Evolutionary conservation across 2,888 invertebrate genomes (phyloP), one percentile per base, ranked within the genome.

Genomic region (Proisotoma minuta): DNA sequence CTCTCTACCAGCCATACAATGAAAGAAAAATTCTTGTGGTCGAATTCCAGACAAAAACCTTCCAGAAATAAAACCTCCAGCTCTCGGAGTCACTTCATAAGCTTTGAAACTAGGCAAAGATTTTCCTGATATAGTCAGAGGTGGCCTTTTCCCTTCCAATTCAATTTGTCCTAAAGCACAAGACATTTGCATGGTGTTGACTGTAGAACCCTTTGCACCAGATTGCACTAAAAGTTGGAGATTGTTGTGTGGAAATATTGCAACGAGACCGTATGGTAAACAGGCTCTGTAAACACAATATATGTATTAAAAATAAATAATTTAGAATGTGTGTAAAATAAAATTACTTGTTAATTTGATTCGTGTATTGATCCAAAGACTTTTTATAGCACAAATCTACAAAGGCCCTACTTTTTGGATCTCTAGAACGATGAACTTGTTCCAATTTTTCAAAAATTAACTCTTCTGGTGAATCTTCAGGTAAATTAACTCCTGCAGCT

Each of bases 1-100:
- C 84, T 99, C 99, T 78, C 99, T 85, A 59, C 99, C 99, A 59
- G 99, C 99, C 98, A 99, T 99, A 76, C 98, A 98, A 83, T 99
- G 98, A 80, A 97, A 98, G 81, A 96, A 99, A 78, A 96, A 96
- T 76, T 99, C 98, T 79, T 95, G 96, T 0, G 97, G 96, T 75
- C 90, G 86, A 73, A 99, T 93, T n/a, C 99, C 99, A 0, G 98
- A 97, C 85, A 98, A 87, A 77, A 99, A 99, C 10, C 99, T 84
- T 0, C 94, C 93, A 73, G 91, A 91, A 59, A 99, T 91, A 76
- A 95, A 99, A 1, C 99, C 99, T 8, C 99, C 96, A 0, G 97
- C 91, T 76, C 91, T 82, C 0, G 97, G 95, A 0, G 89, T 84
- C 8, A 88, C 84, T 75, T 97, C 95, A 75, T 89, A 94, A 0